Base-by-base conservation (phyloP, 2,888 invertebrate species). In the Troglohyphantes excavatus region DNA sequence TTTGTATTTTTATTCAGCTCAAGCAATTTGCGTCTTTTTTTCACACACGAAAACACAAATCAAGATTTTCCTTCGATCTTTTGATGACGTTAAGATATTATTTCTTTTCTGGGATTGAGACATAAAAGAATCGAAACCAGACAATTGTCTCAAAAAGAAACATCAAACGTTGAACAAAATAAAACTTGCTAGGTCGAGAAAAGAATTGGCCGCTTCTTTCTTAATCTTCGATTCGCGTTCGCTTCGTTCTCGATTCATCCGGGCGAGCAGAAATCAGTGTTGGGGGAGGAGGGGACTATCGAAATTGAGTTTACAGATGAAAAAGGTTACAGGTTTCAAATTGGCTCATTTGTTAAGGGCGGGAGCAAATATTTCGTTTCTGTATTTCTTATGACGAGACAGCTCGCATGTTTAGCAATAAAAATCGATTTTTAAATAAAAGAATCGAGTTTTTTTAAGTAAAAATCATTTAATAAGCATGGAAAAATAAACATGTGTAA, bases 321-420 rank as follows among this genome's bases (percentile, higher is more conserved):
- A 26, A 53, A 53, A 75, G 0, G 29, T 26, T 29, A 27, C 27
- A 29, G 59, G 17, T 75, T 59, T 23, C 17, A 19, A 33, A 68
- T 68, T 68, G 9, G 19, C 17, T 68, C 39, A 68, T 68, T 68
- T 68, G 33, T 53, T 53, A 53, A n/a, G n/a, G 53, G 53, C n/a
- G 0, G n/a, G n/a, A n/a, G 53, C 5, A n/a, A 53, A 53, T 53
- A 53, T 53, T 53, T 0, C 3, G 39, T 39, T 39, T 39, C 39
- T 39, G 39, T 13, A 39, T 39, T 13, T 7, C 39, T 39, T 39
- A n/a, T n/a, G n/a, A n/a, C n/a, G n/a, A n/a, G n/a, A n/a, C n/a
- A n/a, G n/a, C n/a, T n/a, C n/a, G n/a, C n/a, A n/a, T n/a, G n/a
- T n/a, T n/a, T n/a, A 39, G 9, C 7, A 39, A 2, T 39, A 39